A percentile compares a stretch with the other conserved stretches of the same genome.
Conservation (phyloP, 2,113 vertebrate genomes). For the Struthio camelus region DNA sequence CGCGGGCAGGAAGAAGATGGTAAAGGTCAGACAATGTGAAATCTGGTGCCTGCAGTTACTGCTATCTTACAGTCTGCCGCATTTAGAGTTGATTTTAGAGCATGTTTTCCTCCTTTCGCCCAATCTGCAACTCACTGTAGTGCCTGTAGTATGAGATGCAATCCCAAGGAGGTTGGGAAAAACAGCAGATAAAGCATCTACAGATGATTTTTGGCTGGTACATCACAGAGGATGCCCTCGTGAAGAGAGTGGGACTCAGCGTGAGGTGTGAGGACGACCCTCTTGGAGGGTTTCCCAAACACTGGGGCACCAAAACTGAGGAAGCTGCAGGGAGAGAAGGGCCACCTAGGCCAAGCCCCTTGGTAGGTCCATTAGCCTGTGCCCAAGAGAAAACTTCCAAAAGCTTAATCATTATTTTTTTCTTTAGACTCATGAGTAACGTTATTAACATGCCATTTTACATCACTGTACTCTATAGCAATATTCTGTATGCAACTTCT, state of each 20-base stretch:
- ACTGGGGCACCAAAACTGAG: too few species aligned
- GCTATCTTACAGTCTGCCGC: not conserved
- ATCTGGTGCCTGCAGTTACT: not conserved
- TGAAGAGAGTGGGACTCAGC: rapidly evolving
- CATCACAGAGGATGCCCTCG: not conserved
- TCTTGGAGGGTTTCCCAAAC: too few species aligned
- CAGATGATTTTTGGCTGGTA: not conserved
- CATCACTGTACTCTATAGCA: not conserved
- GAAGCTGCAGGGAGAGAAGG: not conserved
- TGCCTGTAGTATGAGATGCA: not conserved
- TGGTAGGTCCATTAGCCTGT: not conserved
- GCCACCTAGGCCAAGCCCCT: too few species aligned
- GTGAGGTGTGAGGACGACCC: not conserved
- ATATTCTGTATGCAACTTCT: not conserved
- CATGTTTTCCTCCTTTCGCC: not conserved
- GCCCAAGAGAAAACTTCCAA: not conserved
- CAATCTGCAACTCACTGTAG: not conserved
- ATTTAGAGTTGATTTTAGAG: not conserved
- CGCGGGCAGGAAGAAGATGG: not conserved
- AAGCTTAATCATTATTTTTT: not conserved
- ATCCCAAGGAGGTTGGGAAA: not conserved
- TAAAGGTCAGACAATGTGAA: not conserved
- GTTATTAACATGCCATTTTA: not conserved
- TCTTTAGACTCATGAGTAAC: not conserved
- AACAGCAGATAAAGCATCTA: not conserved